A percentile compares a stretch with the other conserved stretches of the same genome.
phyloP scores from a whole-genome alignment of 2,797 vertebrate species.

The Alfaro cultratus region DNA sequence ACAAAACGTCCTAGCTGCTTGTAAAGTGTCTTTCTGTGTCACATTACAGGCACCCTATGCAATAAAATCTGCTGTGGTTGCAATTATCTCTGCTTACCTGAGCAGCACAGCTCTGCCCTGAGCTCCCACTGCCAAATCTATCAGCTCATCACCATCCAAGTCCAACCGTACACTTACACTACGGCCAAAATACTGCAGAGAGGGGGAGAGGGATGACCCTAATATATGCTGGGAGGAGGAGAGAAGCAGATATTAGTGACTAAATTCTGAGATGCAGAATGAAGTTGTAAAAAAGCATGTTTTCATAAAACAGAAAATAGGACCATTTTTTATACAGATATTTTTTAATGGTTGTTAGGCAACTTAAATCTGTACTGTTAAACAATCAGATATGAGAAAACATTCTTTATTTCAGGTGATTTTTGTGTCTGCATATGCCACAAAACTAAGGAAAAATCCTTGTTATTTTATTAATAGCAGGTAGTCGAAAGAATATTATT shows the following conservation, averaged over 20 bases:
- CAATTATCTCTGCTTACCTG: constrained; percentile 77
- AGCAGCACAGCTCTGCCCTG: constrained; percentile 89
- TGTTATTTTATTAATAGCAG: background rate
- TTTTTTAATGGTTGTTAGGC: too few species aligned
- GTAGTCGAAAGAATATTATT: background rate
- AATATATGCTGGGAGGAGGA: constrained; percentile 82
- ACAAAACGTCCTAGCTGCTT: background rate
- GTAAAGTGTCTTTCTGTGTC: background rate
- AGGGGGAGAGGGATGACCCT: constrained; percentile 78
- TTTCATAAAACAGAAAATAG: background rate
- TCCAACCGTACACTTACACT: constrained; percentile 88
- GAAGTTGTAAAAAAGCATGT: background rate
- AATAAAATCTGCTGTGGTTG: background rate
- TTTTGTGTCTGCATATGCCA: background rate
- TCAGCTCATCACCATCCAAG: constrained; percentile 89
- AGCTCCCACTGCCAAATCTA: constrained; percentile 92
- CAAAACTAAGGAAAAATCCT: background rate
- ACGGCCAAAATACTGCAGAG: constrained; percentile 90
- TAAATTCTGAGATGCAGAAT: constrained; percentile 15
- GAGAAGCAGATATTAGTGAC: constrained; percentile 11
- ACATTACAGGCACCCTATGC: background rate
- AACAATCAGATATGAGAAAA: background rate
- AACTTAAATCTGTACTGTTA: background rate
- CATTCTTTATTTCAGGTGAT: background rate
- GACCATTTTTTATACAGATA: background rate